phyloP scores from a whole-genome alignment of 2,797 vertebrate genomes.

The Cryptoblepharus egeriae region DNA sequence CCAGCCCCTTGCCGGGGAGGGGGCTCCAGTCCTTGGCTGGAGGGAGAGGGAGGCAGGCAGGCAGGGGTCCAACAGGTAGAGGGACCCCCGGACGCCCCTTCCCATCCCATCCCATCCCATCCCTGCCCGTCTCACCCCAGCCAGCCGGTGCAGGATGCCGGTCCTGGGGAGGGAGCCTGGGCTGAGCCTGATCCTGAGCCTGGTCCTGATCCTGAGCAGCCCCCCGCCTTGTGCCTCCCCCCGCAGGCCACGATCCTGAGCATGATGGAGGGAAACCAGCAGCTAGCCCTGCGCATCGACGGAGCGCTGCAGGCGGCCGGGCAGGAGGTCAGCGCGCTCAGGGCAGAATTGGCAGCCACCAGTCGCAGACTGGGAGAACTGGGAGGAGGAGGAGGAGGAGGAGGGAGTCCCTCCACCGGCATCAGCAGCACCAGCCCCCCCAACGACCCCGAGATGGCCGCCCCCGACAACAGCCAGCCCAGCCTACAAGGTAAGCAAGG shows the following conservation, averaged over 20 bases:
- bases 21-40: constrained; percentile 9
- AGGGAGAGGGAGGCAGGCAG: neutral
- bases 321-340: constrained; percentile 91
- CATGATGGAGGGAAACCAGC: constrained; percentile 97
- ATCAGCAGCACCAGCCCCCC: constrained; percentile 69
- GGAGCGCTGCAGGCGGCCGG: constrained; percentile 91
- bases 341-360: constrained; percentile 90
- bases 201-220: constrained; percentile 90
- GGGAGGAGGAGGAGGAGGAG: too few species aligned
- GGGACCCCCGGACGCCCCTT: constrained; percentile 21
- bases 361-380: constrained; percentile 90
- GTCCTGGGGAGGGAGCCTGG: constrained; percentile 24
- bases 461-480: constrained; percentile 84
- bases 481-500: constrained; percentile 79
- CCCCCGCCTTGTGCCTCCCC: constrained; percentile 82
- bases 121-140: constrained; percentile 6
- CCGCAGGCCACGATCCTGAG: constrained; percentile 91
- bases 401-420: constrained; percentile 72
- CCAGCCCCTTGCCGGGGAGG: constrained; percentile 31
- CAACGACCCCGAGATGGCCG: constrained; percentile 61
- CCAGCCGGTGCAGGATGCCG: constrained; percentile 79
- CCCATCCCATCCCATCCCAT: too few species aligned
- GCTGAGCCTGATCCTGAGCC: neutral
- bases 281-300: constrained; percentile 92
- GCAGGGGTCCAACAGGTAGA: constrained; percentile 67